These are phyloP conservation scores for Conomelus anceps DNA, from an alignment of 2,888 invertebrate species.

Conservation along the genomic window DNA sequence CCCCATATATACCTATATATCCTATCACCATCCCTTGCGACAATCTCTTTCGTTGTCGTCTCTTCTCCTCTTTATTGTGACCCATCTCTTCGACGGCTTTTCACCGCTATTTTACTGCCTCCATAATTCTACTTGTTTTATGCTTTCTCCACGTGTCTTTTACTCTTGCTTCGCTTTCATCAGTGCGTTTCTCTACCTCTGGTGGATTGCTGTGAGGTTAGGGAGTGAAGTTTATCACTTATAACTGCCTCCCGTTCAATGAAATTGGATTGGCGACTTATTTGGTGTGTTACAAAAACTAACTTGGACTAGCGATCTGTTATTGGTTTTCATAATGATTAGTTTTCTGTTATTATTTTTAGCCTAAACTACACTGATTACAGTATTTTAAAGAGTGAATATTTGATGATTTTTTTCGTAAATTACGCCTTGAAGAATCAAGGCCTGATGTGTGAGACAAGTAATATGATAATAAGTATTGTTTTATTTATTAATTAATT, in stretches of 20 bases:
- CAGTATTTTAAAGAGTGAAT: too few species aligned
- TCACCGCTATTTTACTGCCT: background rate
- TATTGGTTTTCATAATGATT: too few species aligned
- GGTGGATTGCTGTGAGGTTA: background rate
- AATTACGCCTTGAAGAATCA: too few species aligned
- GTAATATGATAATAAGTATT: too few species aligned
- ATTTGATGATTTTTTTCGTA: too few species aligned
- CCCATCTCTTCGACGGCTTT: background rate
- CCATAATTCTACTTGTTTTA: background rate
- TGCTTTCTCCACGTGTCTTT: background rate
- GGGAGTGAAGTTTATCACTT: background rate
- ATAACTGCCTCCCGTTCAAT: background rate
- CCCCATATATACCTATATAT: background rate
- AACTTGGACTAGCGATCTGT: too few species aligned
- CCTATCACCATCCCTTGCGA: background rate
- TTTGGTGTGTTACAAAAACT: too few species aligned
- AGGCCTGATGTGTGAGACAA: too few species aligned
- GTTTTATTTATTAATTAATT: too few species aligned
- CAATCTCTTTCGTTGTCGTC: background rate
- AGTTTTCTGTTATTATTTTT: too few species aligned
- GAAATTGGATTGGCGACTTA: too few species aligned
- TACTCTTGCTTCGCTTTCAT: background rate
- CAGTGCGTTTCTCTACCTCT: background rate
- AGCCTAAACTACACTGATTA: too few species aligned
- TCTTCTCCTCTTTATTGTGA: background rate